Conservation (phyloP, 2,888 invertebrate species). For the Ophion ellenae region DNA sequence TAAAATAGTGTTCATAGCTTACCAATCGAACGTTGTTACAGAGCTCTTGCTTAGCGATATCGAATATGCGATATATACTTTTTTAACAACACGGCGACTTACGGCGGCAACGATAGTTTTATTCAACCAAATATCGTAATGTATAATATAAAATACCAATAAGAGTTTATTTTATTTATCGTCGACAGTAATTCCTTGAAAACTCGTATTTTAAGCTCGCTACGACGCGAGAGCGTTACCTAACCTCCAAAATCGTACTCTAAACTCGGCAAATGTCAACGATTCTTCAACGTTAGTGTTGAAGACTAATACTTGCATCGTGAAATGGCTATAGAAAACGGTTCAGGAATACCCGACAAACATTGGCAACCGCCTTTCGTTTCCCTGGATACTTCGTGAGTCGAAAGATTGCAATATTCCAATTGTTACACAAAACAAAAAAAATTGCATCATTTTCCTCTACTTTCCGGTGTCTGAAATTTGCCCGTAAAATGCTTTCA, state of each 20-base stretch:
- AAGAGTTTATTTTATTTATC: too few species aligned
- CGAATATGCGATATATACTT: not conserved
- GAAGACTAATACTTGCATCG: not conserved
- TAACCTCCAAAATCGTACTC: too few species aligned
- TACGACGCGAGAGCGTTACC: too few species aligned
- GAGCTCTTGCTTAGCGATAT: not conserved
- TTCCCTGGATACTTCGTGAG: conserved; percentile 93
- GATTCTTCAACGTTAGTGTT: not conserved
- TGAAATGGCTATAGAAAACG: conserved; percentile 84
- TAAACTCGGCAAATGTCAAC: too few species aligned
- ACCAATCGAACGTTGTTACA: not conserved
- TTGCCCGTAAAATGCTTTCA: not conserved
- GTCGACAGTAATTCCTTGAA: too few species aligned
- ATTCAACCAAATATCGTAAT: too few species aligned
- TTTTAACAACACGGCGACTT: too few species aligned
- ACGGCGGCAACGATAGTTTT: too few species aligned
- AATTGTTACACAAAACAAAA: not conserved
- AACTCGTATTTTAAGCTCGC: too few species aligned
- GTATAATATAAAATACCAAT: too few species aligned
- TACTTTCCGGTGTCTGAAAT: not conserved
- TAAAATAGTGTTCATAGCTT: not conserved
- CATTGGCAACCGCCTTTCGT: conserved; percentile 95
- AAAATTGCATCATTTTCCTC: not conserved
- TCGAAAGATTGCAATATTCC: not conserved
- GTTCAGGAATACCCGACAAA: conserved; percentile 92